Evolutionary conservation across 2,113 vertebrate genomes (phyloP), one percentile per base, ranked within the genome.

Genomic region (Psittacula cyanocephala): DNA sequence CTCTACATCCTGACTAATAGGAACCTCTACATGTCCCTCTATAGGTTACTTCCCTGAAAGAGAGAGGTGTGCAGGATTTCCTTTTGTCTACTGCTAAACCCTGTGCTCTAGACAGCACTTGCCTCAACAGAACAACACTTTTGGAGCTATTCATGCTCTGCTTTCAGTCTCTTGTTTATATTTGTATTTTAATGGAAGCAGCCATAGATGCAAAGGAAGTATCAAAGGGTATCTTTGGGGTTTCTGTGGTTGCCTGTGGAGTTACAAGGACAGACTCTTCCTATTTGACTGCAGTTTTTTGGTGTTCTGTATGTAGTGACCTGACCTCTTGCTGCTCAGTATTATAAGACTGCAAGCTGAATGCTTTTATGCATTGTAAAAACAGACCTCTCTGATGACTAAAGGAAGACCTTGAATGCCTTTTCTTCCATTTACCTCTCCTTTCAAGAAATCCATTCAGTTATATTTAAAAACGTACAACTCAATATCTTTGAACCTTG

Each of bases 81-180:
- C 60, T n/a, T 53, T 60, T 55, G 52, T 33, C 37, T 6, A 1
- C 6, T 8, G 3, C 67, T 57, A 23, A 85, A 44, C 35, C 27
- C 44, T 12, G 4, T 20, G 19, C 41, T 46, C 23, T 17, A 14
- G 49, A 7, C 31, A n/a, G 10, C 46, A 12, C 31, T 86, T 1
- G 0, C 25, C 74, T 78, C 29, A 62, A 35, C 3, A 55, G 52
- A 68, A 13, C 0, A 1, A 6, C 55, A 39, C 11, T 55, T 64
- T 60, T 35, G 50, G 64, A 91, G 20, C 7, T 59, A 6, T 14
- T 55, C 6, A 5, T 23, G 14, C 35, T 68, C 52, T 82, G 47
- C 4, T 86, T 69, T 82, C 53, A 52, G 23, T 16, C 28, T 63
- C 18, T 33, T 44, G 12, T 20, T 64, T 84, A 43, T 84, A 44